Base-by-base conservation (phyloP, 2,797 vertebrate genomes). In the Pogoniulus pusillus region DNA sequence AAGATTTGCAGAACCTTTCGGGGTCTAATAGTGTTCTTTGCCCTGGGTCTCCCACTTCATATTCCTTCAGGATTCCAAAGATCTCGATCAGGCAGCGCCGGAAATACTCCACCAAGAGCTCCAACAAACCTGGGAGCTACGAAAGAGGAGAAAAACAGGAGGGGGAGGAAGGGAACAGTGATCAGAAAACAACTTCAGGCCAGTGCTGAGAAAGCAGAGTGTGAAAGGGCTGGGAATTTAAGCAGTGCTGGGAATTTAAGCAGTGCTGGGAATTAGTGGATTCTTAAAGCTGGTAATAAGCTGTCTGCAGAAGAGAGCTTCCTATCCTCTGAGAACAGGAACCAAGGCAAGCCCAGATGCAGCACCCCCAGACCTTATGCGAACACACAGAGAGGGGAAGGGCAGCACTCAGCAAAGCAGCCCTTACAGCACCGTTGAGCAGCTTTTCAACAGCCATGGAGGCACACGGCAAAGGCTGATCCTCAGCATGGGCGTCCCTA, bases 21-120 rank as follows among this genome's bases (percentile, higher is more conserved):
- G 99, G 99, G 96, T 99, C 98, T 92, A 99, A 97, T 88, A 99
- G 98, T 89, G 98, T 99, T 97, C 98, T 98, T 97, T 99, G 99
- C 91, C 98, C 99, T 54, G 98, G 98, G 95, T 99, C 98, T 91
- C 99, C 99, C 91, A 99, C 99, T 96, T 99, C 99, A n/a, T 99
- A 99, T 95, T 99, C 99, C 81, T 98, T 98, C 95, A 99, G 97
- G 95, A 99, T 99, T 90, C 99, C 99, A 95, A 99, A 99, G 97
- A 99, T 99, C 96, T 99, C 99, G 4, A 99, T 99, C 96, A 99
- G 98, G 97, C 99, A 99, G 95, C 99, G 99, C 89, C 99, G 98
- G 97, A 99, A 99, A 97, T 99, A 99, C 96, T 99, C 99, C 95
- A 99, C 98, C 87, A 99, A 96, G 95, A 99, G 98, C 87, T 99